These are phyloP conservation scores for Candoia aspera DNA, from an alignment of 2,113 vertebrate species.

Conservation along the genomic window DNA sequence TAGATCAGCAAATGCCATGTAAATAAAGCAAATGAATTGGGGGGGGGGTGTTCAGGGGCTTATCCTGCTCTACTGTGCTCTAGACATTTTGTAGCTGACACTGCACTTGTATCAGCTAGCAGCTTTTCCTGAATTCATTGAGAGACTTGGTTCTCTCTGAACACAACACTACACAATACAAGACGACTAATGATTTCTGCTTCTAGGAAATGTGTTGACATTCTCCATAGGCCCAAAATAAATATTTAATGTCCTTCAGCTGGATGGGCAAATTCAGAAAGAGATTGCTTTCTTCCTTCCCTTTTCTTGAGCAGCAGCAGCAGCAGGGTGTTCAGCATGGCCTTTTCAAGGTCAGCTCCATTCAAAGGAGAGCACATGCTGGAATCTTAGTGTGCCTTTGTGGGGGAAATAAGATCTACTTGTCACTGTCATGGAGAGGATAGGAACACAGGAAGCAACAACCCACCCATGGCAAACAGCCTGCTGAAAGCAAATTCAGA, in stretches of 20 bases:
- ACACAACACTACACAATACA: not conserved
- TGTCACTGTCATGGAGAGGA: not conserved
- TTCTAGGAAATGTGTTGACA: not conserved
- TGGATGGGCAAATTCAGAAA: conserved; percentile 34
- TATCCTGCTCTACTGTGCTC: not conserved
- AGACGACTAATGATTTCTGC: conserved; percentile 6
- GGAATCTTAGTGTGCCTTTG: not conserved
- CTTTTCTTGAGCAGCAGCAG: conserved; percentile 17
- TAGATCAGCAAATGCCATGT: not conserved
- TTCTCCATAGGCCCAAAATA: conserved; percentile 32
- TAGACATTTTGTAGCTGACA: conserved; percentile 7
- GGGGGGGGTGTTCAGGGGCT: not conserved
- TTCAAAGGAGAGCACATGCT: not conserved
- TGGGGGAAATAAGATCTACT: not conserved
- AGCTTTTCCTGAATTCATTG: conserved; percentile 9
- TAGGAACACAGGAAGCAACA: not conserved
- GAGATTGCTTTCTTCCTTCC: conserved; percentile 21
- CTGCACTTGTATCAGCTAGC: not conserved
- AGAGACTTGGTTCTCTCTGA: conserved; percentile 5
- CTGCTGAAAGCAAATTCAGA: not conserved
- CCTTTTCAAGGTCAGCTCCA: conserved; percentile 25
- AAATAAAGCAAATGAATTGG: not conserved
- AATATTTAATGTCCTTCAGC: conserved; percentile 38
- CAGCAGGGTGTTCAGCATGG: not conserved
- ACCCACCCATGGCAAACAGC: not conserved